Conservation (phyloP, 2,888 invertebrate species). For the Drosophila greeni region DNA sequence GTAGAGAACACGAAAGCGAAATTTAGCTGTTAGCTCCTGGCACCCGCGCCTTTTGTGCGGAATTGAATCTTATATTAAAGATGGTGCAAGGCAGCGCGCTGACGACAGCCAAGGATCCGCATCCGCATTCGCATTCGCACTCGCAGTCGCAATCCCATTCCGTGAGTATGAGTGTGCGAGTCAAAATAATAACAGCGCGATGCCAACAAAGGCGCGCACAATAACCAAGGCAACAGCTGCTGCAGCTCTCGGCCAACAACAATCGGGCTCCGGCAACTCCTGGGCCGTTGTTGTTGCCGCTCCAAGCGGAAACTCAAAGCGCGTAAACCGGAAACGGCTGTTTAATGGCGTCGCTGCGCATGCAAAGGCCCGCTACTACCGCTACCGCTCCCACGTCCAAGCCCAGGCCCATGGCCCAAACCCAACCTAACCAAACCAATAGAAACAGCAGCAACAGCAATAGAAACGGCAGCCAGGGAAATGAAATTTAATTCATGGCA, state of each 20-base stretch:
- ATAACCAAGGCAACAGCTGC: constrained; percentile 71
- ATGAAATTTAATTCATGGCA: constrained; percentile 73
- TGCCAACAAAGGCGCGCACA: constrained; percentile 64
- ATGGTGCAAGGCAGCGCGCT: constrained; percentile 59
- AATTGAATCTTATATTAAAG: constrained; percentile 72
- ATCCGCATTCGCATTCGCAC: constrained; percentile 17
- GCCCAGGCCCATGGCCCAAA: constrained; percentile 5
- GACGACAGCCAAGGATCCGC: constrained; percentile 37
- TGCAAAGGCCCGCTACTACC: constrained; percentile 45
- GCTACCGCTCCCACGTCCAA: constrained; percentile 8
- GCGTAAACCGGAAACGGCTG: constrained; percentile 72
- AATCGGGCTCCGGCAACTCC: constrained; percentile 45
- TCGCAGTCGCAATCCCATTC: neutral
- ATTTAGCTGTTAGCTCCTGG: constrained; percentile 35
- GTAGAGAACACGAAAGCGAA: constrained; percentile 44
- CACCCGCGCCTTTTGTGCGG: constrained; percentile 48
- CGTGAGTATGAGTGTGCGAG: constrained; percentile 36
- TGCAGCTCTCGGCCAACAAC: constrained; percentile 65
- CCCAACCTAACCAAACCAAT: constrained; percentile 27
- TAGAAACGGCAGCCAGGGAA: constrained; percentile 50
- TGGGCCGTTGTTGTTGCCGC: constrained; percentile 52
- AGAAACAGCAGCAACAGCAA: constrained; percentile 17
- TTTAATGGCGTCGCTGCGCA: constrained; percentile 69
- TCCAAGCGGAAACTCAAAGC: constrained; percentile 73
- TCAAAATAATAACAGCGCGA: constrained; percentile 66